phyloP scores from a whole-genome alignment of 2,797 vertebrate genomes.

The Ctenosaura bakeri region DNA sequence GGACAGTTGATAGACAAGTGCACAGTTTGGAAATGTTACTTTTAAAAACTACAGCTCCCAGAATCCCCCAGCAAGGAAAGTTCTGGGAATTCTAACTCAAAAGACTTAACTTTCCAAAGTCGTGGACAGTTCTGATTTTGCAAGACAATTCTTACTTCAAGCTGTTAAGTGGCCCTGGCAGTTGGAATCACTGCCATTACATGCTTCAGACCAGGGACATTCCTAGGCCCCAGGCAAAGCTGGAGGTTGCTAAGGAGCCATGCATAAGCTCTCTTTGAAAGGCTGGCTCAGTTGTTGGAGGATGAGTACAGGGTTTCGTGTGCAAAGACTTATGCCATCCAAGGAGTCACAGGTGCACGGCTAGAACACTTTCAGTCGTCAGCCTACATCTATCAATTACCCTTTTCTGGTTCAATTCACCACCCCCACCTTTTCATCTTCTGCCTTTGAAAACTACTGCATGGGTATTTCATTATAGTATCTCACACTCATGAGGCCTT shows the following conservation, averaged over 20 bases:
- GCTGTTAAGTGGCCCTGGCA: neutral
- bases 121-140: neutral
- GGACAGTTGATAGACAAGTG: neutral
- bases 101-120: no score
- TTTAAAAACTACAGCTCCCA: neutral
- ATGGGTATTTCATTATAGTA: constrained; percentile 4
- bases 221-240: neutral
- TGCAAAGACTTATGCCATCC: neutral
- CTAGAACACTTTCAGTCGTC: neutral
- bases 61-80: neutral
- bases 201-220: neutral
- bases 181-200: neutral
- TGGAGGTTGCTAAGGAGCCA: neutral
- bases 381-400: neutral
- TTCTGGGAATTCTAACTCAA: neutral
- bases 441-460: neutral
- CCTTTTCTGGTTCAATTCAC: neutral
- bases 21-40: neutral
- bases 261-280: neutral
- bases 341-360: neutral
- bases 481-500: neutral
- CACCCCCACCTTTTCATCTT: neutral
- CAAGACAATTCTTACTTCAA: no score
- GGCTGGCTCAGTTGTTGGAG: neutral
- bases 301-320: neutral